Evolutionary conservation across 2,113 vertebrate genomes (phyloP).

Genomic region (Ia io): DNA sequence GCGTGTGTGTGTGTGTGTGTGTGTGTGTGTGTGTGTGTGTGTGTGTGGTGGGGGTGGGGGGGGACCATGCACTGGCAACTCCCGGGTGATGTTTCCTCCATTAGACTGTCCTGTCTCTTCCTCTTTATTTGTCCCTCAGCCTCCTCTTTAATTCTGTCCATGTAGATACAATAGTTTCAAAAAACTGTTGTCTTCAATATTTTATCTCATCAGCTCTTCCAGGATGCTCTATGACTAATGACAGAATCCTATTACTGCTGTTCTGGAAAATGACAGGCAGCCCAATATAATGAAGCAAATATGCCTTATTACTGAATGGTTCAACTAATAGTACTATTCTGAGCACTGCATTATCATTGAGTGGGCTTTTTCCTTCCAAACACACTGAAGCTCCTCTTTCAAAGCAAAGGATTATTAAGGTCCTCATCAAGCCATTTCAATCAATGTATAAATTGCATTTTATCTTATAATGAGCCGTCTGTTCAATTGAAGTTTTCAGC

Average conservation of each 20-base stretch:
- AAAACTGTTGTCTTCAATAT: slow-evolving; percentile 38
- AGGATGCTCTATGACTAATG: slow-evolving; percentile 31
- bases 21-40: no score
- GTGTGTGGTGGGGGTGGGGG: no score
- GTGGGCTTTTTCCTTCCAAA: slow-evolving; percentile 21
- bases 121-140: background rate
- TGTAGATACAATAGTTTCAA: background rate
- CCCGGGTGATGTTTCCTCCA: background rate
- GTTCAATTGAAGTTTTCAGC: slow-evolving; percentile 51
- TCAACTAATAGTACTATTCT: slow-evolving; percentile 35
- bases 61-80: no score
- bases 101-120: background rate
- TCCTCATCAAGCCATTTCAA: slow-evolving; percentile 55
- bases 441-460: slow-evolving; percentile 59
- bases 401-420: slow-evolving; percentile 57
- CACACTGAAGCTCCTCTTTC: slow-evolving; percentile 18
- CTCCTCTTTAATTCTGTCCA: background rate
- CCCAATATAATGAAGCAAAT: slow-evolving; percentile 36
- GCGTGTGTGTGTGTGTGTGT: no score
- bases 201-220: slow-evolving; percentile 4
- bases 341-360: slow-evolving; percentile 41
- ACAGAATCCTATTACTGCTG: slow-evolving; percentile 39
- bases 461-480: slow-evolving; percentile 53
- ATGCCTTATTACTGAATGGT: slow-evolving; percentile 27
- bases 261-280: slow-evolving; percentile 47